Evolutionary conservation across 2,113 vertebrate species (phyloP).

Genomic region (Numenius arquata): DNA sequence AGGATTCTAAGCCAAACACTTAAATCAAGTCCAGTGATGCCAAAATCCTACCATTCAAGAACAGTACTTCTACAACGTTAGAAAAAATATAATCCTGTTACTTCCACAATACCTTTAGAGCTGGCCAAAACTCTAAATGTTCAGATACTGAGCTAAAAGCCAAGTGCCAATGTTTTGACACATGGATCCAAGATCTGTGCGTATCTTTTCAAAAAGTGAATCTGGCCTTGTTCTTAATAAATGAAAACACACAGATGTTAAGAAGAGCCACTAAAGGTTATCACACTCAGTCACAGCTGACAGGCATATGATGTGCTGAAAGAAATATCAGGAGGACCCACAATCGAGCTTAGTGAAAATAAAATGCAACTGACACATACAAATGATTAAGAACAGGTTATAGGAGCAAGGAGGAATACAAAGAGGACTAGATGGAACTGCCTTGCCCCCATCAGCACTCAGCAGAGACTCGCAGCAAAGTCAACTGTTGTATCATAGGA

Average conservation of each 20-base stretch:
- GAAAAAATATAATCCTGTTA: neutral
- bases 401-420: neutral
- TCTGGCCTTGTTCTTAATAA: neutral
- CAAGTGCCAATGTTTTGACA: neutral
- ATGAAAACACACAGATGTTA: neutral
- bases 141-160: neutral
- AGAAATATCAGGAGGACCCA: neutral
- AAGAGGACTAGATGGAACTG: neutral
- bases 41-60: neutral
- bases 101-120: neutral
- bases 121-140: neutral
- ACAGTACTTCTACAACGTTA: neutral
- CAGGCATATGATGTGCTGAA: neutral
- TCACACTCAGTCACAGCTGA: neutral
- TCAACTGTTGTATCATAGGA: neutral
- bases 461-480: neutral
- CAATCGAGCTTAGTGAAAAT: neutral
- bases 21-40: neutral
- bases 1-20: neutral
- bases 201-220: neutral
- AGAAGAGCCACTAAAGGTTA: neutral
- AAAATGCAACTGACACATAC: neutral
- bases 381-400: neutral
- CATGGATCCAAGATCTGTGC: neutral
- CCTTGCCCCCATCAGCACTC: neutral